These are phyloP conservation scores for Gouania willdenowi DNA, from an alignment of 2,797 vertebrate species.

Conservation along the genomic window DNA sequence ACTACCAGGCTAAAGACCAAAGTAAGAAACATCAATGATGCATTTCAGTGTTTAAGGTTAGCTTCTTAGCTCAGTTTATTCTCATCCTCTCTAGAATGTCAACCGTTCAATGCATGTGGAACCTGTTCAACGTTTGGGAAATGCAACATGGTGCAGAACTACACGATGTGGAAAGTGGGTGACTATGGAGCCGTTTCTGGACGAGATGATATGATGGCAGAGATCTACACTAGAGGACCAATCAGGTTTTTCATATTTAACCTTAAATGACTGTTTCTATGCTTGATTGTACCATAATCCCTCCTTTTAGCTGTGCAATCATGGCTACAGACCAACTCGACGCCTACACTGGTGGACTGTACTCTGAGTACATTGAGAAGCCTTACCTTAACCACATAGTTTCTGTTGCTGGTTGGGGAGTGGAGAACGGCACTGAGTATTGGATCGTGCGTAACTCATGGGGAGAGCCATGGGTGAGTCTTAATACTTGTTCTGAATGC, in stretches of 20 bases:
- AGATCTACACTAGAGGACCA: constrained; percentile 84
- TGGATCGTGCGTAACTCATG: constrained; percentile 92
- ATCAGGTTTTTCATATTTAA: constrained; percentile 75
- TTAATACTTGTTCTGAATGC: no score
- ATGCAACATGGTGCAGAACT: constrained; percentile 80
- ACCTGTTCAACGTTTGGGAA: constrained; percentile 82
- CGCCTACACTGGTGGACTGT: constrained; percentile 59
- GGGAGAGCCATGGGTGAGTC: constrained; percentile 89
- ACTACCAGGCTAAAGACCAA: constrained; percentile 90
- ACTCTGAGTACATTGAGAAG: constrained; percentile 72
- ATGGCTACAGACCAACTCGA: constrained; percentile 82
- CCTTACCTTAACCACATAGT: constrained; percentile 86
- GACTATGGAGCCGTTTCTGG: constrained; percentile 82
- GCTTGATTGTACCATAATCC: no score
- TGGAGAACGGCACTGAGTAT: constrained; percentile 80
- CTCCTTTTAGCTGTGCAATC: constrained; percentile 80
- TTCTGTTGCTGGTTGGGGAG: constrained; percentile 84
- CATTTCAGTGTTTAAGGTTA: background rate
- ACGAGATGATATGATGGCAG: constrained; percentile 85
- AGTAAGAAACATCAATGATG: no score
- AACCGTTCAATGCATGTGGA: constrained; percentile 86
- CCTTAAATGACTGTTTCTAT: no score
- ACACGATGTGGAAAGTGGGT: constrained; percentile 85
- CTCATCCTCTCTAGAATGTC: constrained; percentile 75
- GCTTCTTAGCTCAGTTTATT: no score